Base-by-base conservation (phyloP, 2,113 vertebrate species). In the Psittacus erithacus region DNA sequence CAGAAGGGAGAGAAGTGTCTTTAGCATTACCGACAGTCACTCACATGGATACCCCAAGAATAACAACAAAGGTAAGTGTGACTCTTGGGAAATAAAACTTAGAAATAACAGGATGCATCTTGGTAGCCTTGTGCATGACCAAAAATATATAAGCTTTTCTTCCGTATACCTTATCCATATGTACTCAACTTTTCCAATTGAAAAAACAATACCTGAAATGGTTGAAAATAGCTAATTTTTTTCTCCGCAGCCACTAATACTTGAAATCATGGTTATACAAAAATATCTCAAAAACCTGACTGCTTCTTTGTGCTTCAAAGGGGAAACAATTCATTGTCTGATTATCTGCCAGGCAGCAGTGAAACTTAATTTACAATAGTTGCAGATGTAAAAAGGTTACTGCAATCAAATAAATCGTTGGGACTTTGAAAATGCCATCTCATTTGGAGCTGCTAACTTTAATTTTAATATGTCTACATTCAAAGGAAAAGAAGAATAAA, bases 401-500 rank as follows among this genome's bases (percentile, higher is more conserved):
- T 59, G 46, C 55, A 92, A 78, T 77, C 41, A 92, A 83, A 90
- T 27, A 86, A 80, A 74, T 22, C 9, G 10, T 53, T 93, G 71
- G 50, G 22, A 62, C 64, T 74, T 77, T 65, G 82, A 90, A 64
- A 94, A 74, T 13, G 25, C 25, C 74, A 74, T 60, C 60, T 90
- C 50, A 59, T 77, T 94, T 83, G n/a, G 38, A 81, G 63, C 28
- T 69, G 59, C 59, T 88, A 78, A 62, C 84, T 80, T 78, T 68
- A 55, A 91, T 93, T 93, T 90, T 77, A 92, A 55, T 55, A 39
- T 2, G 3, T 24, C 24, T 80, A 10, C 65, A 38, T 83, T 94
- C 76, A 91, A 92, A 92, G 64, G 46, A 88, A 84, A 93, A 93
- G 25, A 81, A 78, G 80, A 67, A 83, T 77, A 80, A 92, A 82